Percentiles rank a stretch among this genome's conserved stretches.
These are phyloP conservation scores for Emydura subglobosa DNA, from an alignment of 2,113 vertebrate genomes.

Conservation along the genomic window DNA sequence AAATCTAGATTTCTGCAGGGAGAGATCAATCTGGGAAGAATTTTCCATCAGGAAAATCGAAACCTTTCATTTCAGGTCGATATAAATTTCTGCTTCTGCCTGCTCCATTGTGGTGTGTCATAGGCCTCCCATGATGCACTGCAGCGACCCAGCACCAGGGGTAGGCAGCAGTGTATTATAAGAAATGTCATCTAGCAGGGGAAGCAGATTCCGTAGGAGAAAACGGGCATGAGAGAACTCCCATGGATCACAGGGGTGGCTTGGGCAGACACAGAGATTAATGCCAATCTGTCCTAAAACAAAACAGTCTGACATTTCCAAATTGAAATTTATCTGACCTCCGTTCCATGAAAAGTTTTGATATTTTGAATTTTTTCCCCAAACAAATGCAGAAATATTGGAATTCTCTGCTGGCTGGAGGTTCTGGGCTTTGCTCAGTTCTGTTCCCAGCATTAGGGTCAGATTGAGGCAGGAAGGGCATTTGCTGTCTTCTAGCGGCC, in stretches of 20 bases:
- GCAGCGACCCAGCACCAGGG: neutral
- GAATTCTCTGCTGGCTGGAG: neutral
- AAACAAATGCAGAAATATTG: neutral
- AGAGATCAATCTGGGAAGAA: neutral
- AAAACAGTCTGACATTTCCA: neutral
- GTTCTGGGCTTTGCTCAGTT: neutral
- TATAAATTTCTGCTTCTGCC: neutral
- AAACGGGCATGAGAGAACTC: neutral
- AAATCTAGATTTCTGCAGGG: neutral
- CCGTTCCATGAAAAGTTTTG: neutral
- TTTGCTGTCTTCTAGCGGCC: neutral
- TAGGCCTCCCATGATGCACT: neutral
- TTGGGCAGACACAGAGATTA: neutral
- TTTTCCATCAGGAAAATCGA: neutral
- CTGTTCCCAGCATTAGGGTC: neutral
- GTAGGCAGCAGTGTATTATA: neutral
- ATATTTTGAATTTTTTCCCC: neutral
- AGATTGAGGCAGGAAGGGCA: neutral
- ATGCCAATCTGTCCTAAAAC: accelerated
- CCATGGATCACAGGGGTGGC: accelerated
- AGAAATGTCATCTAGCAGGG: neutral
- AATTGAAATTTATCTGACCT: neutral
- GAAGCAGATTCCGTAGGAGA: neutral
- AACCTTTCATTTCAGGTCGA: neutral
- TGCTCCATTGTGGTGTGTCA: neutral